phyloP scores from a whole-genome alignment of 2,113 vertebrate genomes.

The Pipa parva region DNA sequence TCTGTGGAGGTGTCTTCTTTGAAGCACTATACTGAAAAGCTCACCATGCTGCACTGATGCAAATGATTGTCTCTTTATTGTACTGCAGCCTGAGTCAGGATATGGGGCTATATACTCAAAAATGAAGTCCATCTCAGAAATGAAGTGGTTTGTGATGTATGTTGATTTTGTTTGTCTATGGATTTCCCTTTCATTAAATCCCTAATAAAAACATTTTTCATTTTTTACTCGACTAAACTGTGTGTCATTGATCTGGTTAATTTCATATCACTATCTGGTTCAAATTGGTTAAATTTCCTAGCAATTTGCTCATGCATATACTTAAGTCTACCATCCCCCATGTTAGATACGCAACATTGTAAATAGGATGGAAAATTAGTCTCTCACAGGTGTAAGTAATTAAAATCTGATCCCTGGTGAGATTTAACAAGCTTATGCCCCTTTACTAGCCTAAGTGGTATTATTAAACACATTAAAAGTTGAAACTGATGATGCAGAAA shows the following conservation, averaged over 20 bases:
- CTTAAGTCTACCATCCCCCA: not conserved
- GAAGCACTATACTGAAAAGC: too few relatives aligned
- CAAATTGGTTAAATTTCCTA: not conserved
- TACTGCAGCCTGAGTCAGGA: too few relatives aligned
- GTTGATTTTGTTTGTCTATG: too few relatives aligned
- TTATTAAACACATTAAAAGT: slow-evolving; percentile 15
- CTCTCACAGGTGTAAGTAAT: slow-evolving; percentile 36
- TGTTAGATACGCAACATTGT: slow-evolving; percentile 4
- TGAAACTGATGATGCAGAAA: not conserved
- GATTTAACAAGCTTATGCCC: slow-evolving; percentile 30
- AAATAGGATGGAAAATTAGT: slow-evolving; percentile 31
- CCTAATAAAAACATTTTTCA: too few relatives aligned
- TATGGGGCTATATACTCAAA: too few relatives aligned
- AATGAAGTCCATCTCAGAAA: too few relatives aligned
- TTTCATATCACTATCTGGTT: too few relatives aligned
- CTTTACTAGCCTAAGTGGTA: not conserved
- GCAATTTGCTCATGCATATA: not conserved
- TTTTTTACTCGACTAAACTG: not conserved
- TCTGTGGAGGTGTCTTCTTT: too few relatives aligned
- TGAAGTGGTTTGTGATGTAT: too few relatives aligned
- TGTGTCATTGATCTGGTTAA: not conserved
- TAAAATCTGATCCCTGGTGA: slow-evolving; percentile 28
- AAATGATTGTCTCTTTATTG: too few relatives aligned
- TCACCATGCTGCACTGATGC: too few relatives aligned
- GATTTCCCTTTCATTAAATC: too few relatives aligned